phyloP scores from a whole-genome alignment of 2,888 invertebrate genomes.

The Thereva unica region DNA sequence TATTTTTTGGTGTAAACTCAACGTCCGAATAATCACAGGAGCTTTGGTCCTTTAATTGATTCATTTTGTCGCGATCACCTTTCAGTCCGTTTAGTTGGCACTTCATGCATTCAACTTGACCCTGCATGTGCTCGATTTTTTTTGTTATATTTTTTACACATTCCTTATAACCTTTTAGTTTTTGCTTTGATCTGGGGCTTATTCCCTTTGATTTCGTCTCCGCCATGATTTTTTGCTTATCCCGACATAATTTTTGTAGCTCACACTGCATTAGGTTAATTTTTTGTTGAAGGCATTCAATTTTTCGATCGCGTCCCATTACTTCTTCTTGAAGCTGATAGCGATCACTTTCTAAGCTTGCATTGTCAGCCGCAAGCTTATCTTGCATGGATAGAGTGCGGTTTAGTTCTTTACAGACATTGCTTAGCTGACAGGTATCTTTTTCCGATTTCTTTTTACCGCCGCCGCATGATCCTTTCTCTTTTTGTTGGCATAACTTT shows the following conservation, averaged over 20 bases:
- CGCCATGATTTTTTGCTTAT: slow-evolving; percentile 16
- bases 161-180: slow-evolving; percentile 34
- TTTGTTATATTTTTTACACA: slow-evolving; percentile 31
- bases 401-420: slow-evolving; percentile 59
- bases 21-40: too few species aligned
- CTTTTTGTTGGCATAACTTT: background rate
- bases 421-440: slow-evolving; percentile 50
- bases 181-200: slow-evolving; percentile 20
- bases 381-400: slow-evolving; percentile 72
- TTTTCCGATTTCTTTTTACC: background rate
- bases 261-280: slow-evolving; percentile 39
- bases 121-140: slow-evolving; percentile 37
- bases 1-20: slow-evolving; percentile 39
- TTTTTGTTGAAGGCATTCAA: slow-evolving; percentile 41
- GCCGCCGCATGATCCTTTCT: background rate
- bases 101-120: slow-evolving; percentile 36
- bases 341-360: slow-evolving; percentile 70
- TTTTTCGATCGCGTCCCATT: slow-evolving; percentile 33
- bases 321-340: slow-evolving; percentile 49
- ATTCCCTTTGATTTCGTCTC: slow-evolving; percentile 6
- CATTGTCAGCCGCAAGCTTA: slow-evolving; percentile 69
- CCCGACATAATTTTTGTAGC: slow-evolving; percentile 26
- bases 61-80: slow-evolving; percentile 30
- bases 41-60: background rate
- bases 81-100: slow-evolving; percentile 37